Conservation (phyloP, 2,113 vertebrate genomes). For the Ellobius talpinus region DNA sequence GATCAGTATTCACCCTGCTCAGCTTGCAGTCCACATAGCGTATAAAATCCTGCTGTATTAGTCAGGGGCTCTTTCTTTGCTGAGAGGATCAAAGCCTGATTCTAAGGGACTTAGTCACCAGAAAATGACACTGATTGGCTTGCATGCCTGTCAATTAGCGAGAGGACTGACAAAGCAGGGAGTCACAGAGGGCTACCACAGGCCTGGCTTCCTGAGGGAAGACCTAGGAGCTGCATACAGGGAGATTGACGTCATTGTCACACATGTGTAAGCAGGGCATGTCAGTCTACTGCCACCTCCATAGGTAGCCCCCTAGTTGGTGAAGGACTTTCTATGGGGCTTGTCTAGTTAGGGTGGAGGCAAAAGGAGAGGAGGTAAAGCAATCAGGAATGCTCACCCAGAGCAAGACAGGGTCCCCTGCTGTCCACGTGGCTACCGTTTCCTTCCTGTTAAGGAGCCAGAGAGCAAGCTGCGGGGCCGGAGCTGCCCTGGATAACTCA, state of each 20-base stretch:
- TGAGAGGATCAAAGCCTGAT: not conserved
- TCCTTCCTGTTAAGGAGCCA: not conserved
- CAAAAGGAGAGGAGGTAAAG: not conserved
- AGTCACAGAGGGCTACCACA: not conserved
- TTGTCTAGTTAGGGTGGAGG: not conserved
- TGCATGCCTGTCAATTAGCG: not conserved
- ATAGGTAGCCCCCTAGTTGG: not conserved
- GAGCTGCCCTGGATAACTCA: not conserved
- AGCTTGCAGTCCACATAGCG: not conserved
- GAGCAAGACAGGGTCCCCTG: not conserved
- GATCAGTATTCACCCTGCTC: not conserved
- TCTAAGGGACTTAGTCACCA: not conserved
- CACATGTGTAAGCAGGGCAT: not conserved
- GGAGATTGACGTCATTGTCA: too few species aligned
- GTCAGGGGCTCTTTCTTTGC: not conserved
- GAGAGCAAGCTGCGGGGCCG: not conserved
- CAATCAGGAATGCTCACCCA: not conserved
- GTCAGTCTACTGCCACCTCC: not conserved
- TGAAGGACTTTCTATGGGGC: not conserved
- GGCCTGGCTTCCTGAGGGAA: not conserved
- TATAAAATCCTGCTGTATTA: not conserved
- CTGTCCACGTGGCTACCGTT: not conserved
- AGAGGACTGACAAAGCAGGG: not conserved
- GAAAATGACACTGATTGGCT: not conserved
- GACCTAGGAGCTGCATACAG: not conserved